Percentiles rank a stretch among this genome's conserved stretches.
These are phyloP conservation scores for Eulimnadia texana DNA, from an alignment of 1,140 invertebrate species.

Conservation along the genomic window DNA sequence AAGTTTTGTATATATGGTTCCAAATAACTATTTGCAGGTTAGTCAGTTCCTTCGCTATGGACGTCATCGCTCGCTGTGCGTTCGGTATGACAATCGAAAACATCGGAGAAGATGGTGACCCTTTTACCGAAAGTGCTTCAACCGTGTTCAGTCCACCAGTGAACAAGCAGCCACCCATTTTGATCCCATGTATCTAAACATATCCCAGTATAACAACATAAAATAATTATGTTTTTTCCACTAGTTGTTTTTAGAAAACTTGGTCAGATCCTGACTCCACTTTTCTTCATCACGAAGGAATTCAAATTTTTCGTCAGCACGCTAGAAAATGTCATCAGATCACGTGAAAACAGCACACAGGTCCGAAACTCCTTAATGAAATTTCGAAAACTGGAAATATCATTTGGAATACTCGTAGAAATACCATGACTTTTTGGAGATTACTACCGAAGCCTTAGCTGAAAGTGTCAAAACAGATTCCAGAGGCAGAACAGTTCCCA, in stretches of 20 bases:
- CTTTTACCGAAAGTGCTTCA: constrained; percentile 25
- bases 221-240: background rate
- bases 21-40: background rate
- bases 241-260: constrained; percentile 7
- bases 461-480: constrained; percentile 1
- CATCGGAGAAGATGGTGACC: constrained; percentile 27
- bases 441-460: background rate
- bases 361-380: background rate
- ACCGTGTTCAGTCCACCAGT: constrained; percentile 19
- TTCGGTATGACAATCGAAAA: constrained; percentile 30
- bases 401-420: background rate
- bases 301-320: constrained; percentile 3
- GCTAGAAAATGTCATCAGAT: constrained; percentile 5
- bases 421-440: constrained; percentile 13
- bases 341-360: background rate
- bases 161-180: background rate
- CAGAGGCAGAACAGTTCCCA: background rate
- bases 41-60: constrained; percentile 27
- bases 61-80: constrained; percentile 28
- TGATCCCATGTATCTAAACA: background rate
- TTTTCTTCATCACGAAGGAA: background rate
- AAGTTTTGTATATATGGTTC: background rate
- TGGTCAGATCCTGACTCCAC: background rate
- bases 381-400: background rate
- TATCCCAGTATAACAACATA: too few relatives aligned